phyloP scores from a whole-genome alignment of 2,113 vertebrate genomes.

The Sorex araneus region DNA sequence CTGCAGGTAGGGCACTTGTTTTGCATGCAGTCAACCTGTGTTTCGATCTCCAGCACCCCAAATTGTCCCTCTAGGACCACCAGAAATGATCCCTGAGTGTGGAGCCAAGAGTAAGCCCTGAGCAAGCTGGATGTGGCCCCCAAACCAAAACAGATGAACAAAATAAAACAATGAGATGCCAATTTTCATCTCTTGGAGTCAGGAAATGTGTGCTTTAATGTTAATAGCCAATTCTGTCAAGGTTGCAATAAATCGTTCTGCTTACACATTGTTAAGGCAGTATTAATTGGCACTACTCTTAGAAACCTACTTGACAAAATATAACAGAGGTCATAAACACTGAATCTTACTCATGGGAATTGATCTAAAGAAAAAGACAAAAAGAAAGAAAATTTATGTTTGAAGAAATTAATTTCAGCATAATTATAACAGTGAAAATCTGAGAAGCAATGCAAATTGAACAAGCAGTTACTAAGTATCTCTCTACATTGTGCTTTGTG shows the following conservation, averaged over 20 bases:
- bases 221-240: conserved; percentile 49
- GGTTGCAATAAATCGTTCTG: conserved; percentile 19
- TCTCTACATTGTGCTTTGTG: not conserved
- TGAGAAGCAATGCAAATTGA: conserved; percentile 45
- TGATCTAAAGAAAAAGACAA: conserved; percentile 38
- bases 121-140: no score
- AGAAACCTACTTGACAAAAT: conserved; percentile 46
- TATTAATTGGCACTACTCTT: conserved; percentile 34
- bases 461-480: conserved; percentile 29
- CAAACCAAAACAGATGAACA: no score
- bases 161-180: not conserved
- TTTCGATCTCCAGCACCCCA: no score
- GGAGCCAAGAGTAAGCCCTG: no score
- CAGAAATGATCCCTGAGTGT: no score
- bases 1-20: no score
- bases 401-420: conserved; percentile 62
- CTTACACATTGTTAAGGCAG: conserved; percentile 17
- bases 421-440: conserved; percentile 51
- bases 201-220: conserved; percentile 13
- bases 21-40: no score
- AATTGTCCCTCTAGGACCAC: no score
- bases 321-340: conserved; percentile 5
- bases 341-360: conserved; percentile 3
- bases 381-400: conserved; percentile 20
- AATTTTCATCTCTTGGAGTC: conserved; percentile 41